Conservation (phyloP, 2,888 invertebrate genomes). For the Subacronicta megacephala region DNA sequence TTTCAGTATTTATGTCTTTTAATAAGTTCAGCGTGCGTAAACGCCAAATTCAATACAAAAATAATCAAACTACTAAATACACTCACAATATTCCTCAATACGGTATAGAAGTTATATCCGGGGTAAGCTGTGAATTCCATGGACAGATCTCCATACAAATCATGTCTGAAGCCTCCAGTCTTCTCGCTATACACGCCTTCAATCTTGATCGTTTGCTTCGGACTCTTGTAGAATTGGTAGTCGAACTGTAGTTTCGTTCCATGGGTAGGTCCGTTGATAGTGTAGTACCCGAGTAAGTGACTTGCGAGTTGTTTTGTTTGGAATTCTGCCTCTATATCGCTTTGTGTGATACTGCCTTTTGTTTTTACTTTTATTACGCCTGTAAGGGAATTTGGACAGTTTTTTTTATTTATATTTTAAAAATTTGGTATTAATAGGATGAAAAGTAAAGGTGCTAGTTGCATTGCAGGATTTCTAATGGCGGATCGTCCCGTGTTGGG, state of each 20-base stretch:
- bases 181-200: constrained; percentile 88
- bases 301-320: constrained; percentile 94
- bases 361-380: constrained; percentile 79
- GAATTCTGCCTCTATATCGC: constrained; percentile 93
- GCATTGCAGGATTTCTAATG: no score
- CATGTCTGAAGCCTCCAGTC: constrained; percentile 88
- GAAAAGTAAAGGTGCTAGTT: no score
- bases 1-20: no score
- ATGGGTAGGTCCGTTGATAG: constrained; percentile 84
- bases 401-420: no score
- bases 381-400: constrained; percentile 40
- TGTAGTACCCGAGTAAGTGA: constrained; percentile 93
- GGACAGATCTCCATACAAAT: constrained; percentile 91
- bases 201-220: constrained; percentile 88
- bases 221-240: constrained; percentile 91
- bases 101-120: constrained; percentile 91
- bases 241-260: constrained; percentile 91
- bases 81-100: constrained; percentile 91
- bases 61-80: neutral
- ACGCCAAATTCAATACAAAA: no score
- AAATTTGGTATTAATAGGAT: no score
- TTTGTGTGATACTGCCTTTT: constrained; percentile 92
- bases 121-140: constrained; percentile 94
- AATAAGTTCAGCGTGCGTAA: no score
- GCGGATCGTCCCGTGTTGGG: no score